Conservation (phyloP, 2,888 invertebrate species). For the Drosophila meridionalis region DNA sequence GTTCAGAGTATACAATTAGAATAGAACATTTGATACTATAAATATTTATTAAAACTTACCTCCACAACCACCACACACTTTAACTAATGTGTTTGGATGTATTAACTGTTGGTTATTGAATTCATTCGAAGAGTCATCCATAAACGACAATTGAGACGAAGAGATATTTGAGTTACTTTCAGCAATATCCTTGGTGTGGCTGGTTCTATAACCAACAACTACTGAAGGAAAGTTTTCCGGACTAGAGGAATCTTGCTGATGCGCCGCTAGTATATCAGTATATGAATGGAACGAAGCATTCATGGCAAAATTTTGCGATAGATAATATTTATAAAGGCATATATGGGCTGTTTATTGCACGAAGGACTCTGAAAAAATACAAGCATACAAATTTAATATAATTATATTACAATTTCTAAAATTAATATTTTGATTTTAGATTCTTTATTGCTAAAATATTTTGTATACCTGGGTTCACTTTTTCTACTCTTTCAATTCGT, state of each 20-base stretch:
- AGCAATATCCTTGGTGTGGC: slow-evolving; percentile 80
- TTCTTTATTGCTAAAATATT: no score
- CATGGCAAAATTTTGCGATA: slow-evolving; percentile 88
- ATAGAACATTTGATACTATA: neutral
- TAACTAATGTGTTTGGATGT: slow-evolving; percentile 86
- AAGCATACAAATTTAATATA: neutral
- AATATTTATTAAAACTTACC: slow-evolving; percentile 84
- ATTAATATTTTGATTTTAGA: neutral
- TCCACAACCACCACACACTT: slow-evolving; percentile 96
- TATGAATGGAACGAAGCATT: slow-evolving; percentile 96
- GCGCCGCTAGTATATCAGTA: slow-evolving; percentile 92
- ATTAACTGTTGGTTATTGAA: slow-evolving; percentile 83
- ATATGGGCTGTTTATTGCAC: slow-evolving; percentile 69
- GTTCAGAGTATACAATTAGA: neutral
- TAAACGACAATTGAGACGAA: slow-evolving; percentile 82
- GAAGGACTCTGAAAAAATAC: slow-evolving; percentile 36
- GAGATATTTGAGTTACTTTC: slow-evolving; percentile 85
- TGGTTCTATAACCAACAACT: slow-evolving; percentile 85
- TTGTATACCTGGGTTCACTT: no score
- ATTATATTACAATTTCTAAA: neutral
- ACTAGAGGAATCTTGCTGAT: slow-evolving; percentile 88
- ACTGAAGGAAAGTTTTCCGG: slow-evolving; percentile 89
- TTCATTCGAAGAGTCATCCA: slow-evolving; percentile 83
- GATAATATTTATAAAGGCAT: slow-evolving; percentile 68
- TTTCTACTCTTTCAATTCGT: no score